Evolutionary conservation across 2,888 invertebrate genomes (phyloP).

Genomic region (Nomada ruficornis): DNA sequence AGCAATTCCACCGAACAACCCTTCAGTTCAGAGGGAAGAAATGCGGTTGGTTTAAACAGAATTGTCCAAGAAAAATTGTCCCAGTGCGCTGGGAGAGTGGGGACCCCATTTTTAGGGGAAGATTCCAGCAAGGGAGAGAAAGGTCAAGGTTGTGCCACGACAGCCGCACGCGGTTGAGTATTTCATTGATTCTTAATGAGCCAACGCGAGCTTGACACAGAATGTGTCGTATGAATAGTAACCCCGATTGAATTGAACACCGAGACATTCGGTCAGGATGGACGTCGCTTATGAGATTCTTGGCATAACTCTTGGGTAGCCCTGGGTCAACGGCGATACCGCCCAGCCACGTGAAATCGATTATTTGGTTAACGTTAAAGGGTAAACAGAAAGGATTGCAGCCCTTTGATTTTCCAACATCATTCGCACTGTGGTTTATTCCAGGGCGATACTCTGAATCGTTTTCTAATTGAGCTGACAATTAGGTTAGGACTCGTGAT

Average conservation of each 20-base stretch:
- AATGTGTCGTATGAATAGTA: constrained; percentile 63
- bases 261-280: constrained; percentile 59
- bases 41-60: constrained; percentile 15
- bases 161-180: constrained; percentile 36
- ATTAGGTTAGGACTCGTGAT: no score
- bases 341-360: constrained; percentile 61
- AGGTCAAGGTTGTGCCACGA: constrained; percentile 62
- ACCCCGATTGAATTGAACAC: constrained; percentile 50
- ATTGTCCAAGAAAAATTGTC: constrained; percentile 16
- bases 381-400: background rate
- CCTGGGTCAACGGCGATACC: constrained; percentile 64
- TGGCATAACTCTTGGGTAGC: constrained; percentile 55
- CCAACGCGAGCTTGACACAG: constrained; percentile 62
- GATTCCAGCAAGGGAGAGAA: constrained; percentile 2
- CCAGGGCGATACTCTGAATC: no score
- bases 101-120: constrained; percentile 40
- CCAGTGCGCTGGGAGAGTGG: background rate
- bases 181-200: constrained; percentile 75
- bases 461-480: no score
- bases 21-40: background rate
- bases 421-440: no score
- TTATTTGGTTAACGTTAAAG: constrained; percentile 43
- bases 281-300: constrained; percentile 69
- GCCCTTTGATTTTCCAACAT: no score
- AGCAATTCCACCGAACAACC: no score